phyloP scores from a whole-genome alignment of 1,140 invertebrate genomes.

The Neuroterus valhalla region DNA sequence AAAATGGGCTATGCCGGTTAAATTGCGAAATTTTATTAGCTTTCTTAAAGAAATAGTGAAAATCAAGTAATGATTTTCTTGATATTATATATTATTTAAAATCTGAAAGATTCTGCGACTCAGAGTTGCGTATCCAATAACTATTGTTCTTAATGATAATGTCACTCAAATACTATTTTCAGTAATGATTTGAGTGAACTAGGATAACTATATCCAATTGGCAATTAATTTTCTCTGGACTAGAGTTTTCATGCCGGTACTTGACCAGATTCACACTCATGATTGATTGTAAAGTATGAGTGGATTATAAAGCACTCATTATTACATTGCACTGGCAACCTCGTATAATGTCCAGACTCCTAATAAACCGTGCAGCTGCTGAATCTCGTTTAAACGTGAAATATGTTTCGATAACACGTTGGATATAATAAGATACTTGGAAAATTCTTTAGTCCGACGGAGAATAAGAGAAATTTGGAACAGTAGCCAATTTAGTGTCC shows the following conservation, averaged over 20 bases:
- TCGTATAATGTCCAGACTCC: neutral
- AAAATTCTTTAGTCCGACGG: neutral
- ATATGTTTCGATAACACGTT: slow-evolving; percentile 22
- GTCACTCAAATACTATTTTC: too few species aligned
- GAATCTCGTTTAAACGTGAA: slow-evolving; percentile 14
- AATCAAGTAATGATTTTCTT: too few species aligned
- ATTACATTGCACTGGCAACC: slow-evolving; percentile 17
- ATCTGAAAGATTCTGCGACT: too few species aligned
- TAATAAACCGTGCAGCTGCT: slow-evolving; percentile 26
- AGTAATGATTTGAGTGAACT: too few species aligned
- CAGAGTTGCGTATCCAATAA: too few species aligned
- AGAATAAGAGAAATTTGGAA: too few species aligned
- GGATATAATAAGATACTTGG: slow-evolving; percentile 17
- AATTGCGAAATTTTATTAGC: too few species aligned
- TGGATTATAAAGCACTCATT: slow-evolving; percentile 23
- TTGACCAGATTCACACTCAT: neutral
- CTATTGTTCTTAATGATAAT: too few species aligned
- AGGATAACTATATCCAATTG: too few species aligned
- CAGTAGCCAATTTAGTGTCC: neutral
- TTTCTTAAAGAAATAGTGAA: too few species aligned
- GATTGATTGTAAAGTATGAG: slow-evolving; percentile 10
- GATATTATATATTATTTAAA: too few species aligned
- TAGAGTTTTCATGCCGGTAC: neutral
- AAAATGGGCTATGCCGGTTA: too few species aligned
- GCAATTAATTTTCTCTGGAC: neutral